Evolutionary conservation across 2,797 vertebrate genomes (phyloP).

Genomic region (Tiaroga cobitis): DNA sequence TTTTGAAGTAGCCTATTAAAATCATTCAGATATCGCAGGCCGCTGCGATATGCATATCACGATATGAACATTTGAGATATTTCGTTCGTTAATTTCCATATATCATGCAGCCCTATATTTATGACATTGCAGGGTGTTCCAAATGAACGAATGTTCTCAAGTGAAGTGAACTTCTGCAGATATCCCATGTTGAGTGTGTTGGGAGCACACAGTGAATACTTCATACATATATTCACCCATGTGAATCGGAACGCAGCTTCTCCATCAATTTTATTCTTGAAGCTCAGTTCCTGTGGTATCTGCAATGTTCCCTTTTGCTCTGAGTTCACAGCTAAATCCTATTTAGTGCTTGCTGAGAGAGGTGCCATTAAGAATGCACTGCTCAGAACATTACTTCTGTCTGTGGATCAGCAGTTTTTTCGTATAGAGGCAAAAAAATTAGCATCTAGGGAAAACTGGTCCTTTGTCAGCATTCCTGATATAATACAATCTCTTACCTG

Average conservation of each 20-base stretch:
- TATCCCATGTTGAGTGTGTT: not conserved
- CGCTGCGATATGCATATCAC: no score
- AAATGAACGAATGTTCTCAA: not conserved
- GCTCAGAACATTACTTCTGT: slow-evolving; percentile 19
- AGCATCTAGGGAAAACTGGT: not conserved
- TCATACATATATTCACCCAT: not conserved
- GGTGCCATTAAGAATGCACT: slow-evolving; percentile 24
- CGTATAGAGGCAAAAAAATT: not conserved
- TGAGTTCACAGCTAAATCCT: slow-evolving; percentile 3
- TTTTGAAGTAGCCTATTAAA: not conserved
- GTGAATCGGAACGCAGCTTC: slow-evolving; percentile 62
- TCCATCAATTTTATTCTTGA: slow-evolving; percentile 71
- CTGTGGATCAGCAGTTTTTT: slow-evolving; percentile 21
- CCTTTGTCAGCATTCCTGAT: not conserved
- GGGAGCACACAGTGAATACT: not conserved
- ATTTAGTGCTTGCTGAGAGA: slow-evolving; percentile 29
- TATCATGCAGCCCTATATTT: not conserved
- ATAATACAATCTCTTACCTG: slow-evolving; percentile 1
- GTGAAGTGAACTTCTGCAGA: not conserved
- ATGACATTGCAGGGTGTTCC: not conserved
- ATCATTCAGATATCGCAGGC: not conserved
- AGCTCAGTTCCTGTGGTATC: slow-evolving; percentile 68
- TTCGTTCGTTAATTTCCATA: not conserved
- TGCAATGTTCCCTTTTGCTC: slow-evolving; percentile 30
- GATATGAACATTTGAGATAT: not conserved